phyloP scores from a whole-genome alignment of 2,888 invertebrate species.

The Ophonus ardosiacus region DNA sequence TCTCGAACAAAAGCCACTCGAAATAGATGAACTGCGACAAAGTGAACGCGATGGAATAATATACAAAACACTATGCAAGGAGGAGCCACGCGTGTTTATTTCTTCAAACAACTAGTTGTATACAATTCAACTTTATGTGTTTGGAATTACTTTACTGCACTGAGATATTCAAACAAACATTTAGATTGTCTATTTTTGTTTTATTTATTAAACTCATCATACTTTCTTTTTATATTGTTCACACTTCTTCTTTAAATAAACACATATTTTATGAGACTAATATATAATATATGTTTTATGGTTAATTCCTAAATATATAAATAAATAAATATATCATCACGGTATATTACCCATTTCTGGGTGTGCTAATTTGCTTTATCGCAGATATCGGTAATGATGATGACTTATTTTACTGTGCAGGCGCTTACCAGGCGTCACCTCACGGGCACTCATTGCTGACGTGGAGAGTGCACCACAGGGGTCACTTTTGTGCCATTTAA shows the following conservation, averaged over 20 bases:
- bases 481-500: no score
- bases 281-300: no score
- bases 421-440: no score
- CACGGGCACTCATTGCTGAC: no score
- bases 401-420: no score
- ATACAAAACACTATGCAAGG: constrained; percentile 53
- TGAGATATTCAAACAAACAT: constrained; percentile 42
- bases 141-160: constrained; percentile 16
- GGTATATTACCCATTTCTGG: no score
- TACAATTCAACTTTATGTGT: constrained; percentile 31
- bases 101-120: constrained; percentile 18
- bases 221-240: not conserved
- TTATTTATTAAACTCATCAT: constrained; percentile 16
- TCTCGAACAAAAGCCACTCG: constrained; percentile 51
- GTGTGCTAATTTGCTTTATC: no score
- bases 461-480: no score
- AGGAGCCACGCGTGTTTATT: constrained; percentile 24
- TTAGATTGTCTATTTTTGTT: constrained; percentile 17
- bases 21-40: constrained; percentile 51
- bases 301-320: no score
- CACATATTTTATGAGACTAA: not conserved
- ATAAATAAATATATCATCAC: no score
- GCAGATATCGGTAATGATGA: no score
- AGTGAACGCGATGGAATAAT: constrained; percentile 29
- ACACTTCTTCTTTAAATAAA: not conserved